Base-by-base conservation (phyloP, 1,140 invertebrate species). In the Saccostrea echinata region DNA sequence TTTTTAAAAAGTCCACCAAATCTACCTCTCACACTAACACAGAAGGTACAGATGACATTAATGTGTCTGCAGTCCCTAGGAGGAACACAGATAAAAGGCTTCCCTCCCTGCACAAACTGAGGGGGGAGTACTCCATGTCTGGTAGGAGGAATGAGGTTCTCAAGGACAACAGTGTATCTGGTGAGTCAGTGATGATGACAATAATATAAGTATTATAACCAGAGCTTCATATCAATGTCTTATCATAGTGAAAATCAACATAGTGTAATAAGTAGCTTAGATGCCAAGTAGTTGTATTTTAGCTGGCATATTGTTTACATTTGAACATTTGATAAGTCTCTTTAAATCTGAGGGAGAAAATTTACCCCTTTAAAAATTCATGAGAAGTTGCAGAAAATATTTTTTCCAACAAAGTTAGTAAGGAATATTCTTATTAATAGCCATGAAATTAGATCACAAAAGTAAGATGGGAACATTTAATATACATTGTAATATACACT, bases 111-210 rank as follows among this genome's bases (percentile, higher is more conserved):
- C 61, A 86, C 16, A 86, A 55, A 24, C 88, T 84, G 18, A 88
- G 68, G 86, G 88, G 89, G 88, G 88, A 86, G 84, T 92, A 92
- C 88, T 91, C 87, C 51, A 90, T 89, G 90, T 90, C 90, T 9
- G 89, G 90, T 1, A 55, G 84, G 9, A 83, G 83, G 21, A 88
- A 87, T 21, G 90, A 91, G 27, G 86, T 89, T 4, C 53, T 89
- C 33, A 81, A 83, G 81, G 81, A 52, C 21, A 8, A 33, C 1
- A 33, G 21, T 51, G 35, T 8, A 52, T 52, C 81, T 11, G 81
- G 81, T 83, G 16, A n/a, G 43, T 43, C 1, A 8, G 43, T 76
- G 68, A 30, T 30, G 16, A 61, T 4, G 6, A n/a, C 55, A 61
- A 16, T 55, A 9, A 53, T 55, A 16, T 13, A 4, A 3, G 55